phyloP scores from a whole-genome alignment of 1,140 invertebrate genomes.

The Caenorhabditis remanei region DNA sequence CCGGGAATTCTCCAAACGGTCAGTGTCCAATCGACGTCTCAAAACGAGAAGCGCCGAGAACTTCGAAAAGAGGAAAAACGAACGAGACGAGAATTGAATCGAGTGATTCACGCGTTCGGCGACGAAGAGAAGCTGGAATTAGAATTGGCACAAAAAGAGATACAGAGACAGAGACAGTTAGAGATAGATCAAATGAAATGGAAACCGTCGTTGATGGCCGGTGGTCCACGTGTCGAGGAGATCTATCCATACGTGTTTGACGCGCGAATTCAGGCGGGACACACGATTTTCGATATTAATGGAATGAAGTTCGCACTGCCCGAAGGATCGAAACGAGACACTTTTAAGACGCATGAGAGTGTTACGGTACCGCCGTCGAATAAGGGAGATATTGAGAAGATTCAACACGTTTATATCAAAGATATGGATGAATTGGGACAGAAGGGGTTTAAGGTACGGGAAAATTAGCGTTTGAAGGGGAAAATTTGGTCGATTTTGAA shows the following conservation, averaged over 20 bases:
- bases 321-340: conserved; percentile 83
- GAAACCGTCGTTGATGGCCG: conserved; percentile 33
- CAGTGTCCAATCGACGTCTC: conserved; percentile 65
- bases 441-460: conserved; percentile 17
- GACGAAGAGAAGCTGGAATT: conserved; percentile 79
- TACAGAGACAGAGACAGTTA: conserved; percentile 79
- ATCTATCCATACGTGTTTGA: conserved; percentile 76
- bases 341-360: conserved; percentile 79
- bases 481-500: too few species aligned
- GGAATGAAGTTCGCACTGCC: conserved; percentile 83
- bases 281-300: conserved; percentile 64
- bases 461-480: too few species aligned
- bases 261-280: conserved; percentile 83
- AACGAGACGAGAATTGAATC: conserved; percentile 82
- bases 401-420: conserved; percentile 80
- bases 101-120: conserved; percentile 70
- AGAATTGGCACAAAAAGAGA: conserved; percentile 79
- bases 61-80: conserved; percentile 91
- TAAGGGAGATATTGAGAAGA: conserved; percentile 83
- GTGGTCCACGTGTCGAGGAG: conserved; percentile 49
- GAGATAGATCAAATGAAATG: conserved; percentile 61
- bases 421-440: conserved; percentile 71
- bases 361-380: conserved; percentile 80
- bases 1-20: conserved; percentile 28
- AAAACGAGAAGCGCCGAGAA: conserved; percentile 80